phyloP scores from a whole-genome alignment of 1,140 invertebrate genomes.

The Hyposmocoma kahamanoa region DNA sequence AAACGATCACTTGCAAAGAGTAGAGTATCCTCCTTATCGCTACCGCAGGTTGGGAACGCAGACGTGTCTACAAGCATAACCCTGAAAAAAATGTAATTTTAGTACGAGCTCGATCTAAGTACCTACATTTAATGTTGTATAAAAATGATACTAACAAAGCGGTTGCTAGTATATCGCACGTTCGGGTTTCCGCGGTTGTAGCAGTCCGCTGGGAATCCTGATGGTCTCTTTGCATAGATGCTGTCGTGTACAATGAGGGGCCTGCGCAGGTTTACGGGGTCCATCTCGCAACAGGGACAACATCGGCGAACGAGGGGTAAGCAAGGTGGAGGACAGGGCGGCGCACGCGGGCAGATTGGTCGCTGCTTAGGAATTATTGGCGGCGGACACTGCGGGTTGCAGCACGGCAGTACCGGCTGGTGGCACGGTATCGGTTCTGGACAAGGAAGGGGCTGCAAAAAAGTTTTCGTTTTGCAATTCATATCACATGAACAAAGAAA shows the following conservation, averaged over 20 bases:
- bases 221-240: conserved; percentile 35
- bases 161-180: conserved; percentile 39
- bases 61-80: no score
- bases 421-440: conserved; percentile 50
- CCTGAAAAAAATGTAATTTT: no score
- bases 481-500: background rate
- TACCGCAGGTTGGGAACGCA: no score
- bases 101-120: no score
- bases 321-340: conserved; percentile 42
- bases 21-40: no score
- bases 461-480: background rate
- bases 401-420: conserved; percentile 53
- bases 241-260: conserved; percentile 55
- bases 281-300: conserved; percentile 45
- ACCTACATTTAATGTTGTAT: no score
- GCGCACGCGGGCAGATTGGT: conserved; percentile 52
- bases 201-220: conserved; percentile 39
- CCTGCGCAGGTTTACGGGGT: conserved; percentile 49
- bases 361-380: conserved; percentile 56
- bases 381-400: conserved; percentile 56
- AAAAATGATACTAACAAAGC: conserved; percentile 42
- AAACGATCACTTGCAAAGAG: no score
- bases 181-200: conserved; percentile 38
- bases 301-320: conserved; percentile 39
- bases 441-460: conserved; percentile 42